These are phyloP conservation scores for Cromileptes altivelis DNA, from an alignment of 2,113 vertebrate genomes.

Conservation along the genomic window DNA sequence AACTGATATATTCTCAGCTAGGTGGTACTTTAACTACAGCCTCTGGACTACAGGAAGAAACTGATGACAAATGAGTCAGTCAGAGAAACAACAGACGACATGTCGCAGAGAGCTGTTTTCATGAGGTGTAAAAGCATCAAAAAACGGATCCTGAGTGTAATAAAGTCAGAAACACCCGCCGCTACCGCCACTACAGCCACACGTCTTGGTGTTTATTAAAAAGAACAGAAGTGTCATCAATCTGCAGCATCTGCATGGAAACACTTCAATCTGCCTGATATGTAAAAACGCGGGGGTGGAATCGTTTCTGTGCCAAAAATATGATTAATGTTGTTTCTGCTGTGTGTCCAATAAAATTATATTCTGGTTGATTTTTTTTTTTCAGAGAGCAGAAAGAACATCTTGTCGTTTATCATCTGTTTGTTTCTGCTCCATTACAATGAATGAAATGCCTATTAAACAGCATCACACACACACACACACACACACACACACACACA, in stretches of 20 bases:
- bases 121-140: neutral
- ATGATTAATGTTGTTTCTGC: conserved; percentile 40
- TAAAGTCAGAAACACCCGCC: neutral
- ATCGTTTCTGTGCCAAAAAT: conserved; percentile 11
- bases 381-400: conserved; percentile 2
- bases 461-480: neutral
- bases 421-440: conserved; percentile 20
- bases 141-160: neutral
- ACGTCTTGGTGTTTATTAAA: neutral
- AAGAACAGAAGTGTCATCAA: conserved; percentile 24
- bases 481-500: neutral
- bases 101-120: too few relatives aligned
- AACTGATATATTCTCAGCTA: too few relatives aligned
- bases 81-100: too few relatives aligned
- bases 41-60: too few relatives aligned
- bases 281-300: conserved; percentile 20
- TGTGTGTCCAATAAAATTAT: conserved; percentile 28
- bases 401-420: conserved; percentile 30
- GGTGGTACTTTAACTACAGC: too few relatives aligned
- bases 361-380: conserved; percentile 4
- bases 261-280: neutral
- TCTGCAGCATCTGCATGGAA: conserved; percentile 30
- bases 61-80: too few relatives aligned
- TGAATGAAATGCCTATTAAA: conserved; percentile 39
- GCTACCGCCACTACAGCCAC: neutral